Conservation (phyloP, 2,888 invertebrate genomes). For the Bedellia somnulentella region DNA sequence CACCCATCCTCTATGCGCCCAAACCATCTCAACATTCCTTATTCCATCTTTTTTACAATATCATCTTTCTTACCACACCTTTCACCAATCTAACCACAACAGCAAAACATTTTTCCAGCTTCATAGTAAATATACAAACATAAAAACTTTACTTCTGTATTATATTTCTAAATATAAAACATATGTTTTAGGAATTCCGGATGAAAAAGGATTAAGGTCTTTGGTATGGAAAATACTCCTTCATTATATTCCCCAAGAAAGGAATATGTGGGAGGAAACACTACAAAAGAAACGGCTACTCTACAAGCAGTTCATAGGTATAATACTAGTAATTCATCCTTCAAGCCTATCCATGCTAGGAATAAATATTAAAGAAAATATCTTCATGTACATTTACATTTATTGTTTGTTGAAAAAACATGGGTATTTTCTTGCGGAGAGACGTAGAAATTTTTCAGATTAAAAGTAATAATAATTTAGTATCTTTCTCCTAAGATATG, state of each 20-base stretch:
- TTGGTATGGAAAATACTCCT: slow-evolving; percentile 88
- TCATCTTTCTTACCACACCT: too few relatives aligned
- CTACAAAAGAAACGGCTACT: slow-evolving; percentile 75
- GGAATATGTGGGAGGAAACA: slow-evolving; percentile 67
- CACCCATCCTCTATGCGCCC: too few relatives aligned
- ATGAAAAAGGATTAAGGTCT: slow-evolving; percentile 79
- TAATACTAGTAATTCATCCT: too few relatives aligned
- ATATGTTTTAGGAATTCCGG: slow-evolving; percentile 79
- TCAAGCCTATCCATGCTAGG: neutral
- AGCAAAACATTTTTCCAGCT: too few relatives aligned
- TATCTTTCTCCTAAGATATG: too few relatives aligned
- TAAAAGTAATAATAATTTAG: too few relatives aligned
- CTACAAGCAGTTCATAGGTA: slow-evolving; percentile 81
- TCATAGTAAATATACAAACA: neutral
- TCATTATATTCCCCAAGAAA: slow-evolving; percentile 78
- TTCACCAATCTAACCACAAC: too few relatives aligned
- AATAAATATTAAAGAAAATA: neutral
- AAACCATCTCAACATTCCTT: too few relatives aligned
- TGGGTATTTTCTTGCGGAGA: too few relatives aligned
- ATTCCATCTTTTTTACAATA: too few relatives aligned
- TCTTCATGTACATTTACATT: neutral
- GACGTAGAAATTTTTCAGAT: too few relatives aligned
- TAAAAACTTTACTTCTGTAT: slow-evolving; percentile 1
- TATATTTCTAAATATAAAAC: slow-evolving; percentile 3
- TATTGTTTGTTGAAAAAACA: neutral